Base-by-base conservation (phyloP, 2,797 vertebrate species). In the Apogon talboti region DNA sequence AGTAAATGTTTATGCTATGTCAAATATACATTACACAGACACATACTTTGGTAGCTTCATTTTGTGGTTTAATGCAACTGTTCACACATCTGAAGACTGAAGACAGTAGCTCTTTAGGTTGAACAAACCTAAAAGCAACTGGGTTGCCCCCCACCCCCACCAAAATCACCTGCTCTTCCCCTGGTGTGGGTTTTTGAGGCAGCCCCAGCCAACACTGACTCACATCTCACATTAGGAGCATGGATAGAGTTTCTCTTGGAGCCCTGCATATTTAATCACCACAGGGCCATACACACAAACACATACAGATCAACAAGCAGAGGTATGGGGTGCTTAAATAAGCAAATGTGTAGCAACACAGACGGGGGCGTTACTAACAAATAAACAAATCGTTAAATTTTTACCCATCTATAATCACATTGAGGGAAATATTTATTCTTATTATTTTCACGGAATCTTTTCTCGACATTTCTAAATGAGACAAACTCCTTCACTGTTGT, bases 261-360 rank as follows among this genome's bases (percentile, higher is more conserved):
- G 91, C 80, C 81, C 86, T 92, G 88, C 85, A 92, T 92, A 90
- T 92, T 92, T 92, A 90, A 92, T 91, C 86, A 89, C 82, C 78
- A 69, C 79, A 76, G 81, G 74, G 76, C 81, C 76, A 78, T 73
- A 57, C 80, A 82, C 79, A 74, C 71, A 79, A 15, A 76, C 71
- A 73, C 64, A 78, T 40, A 75, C 84, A 76, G 50, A 87, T 78
- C 83, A 82, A 87, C 87, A 88, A 79, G 69, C 77, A 62, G 75
- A 85, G 70, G 78, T 77, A 81, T 53, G 64, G 66, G 62, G 43
- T 44, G 14, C 43, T 69, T 76, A 64, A 75, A 74, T 60, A 76
- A 77, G 73, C 63, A 63, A 76, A 80, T 58, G 43, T 73, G 65
- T 47, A 59, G 69, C 76, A 71, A 72, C 51, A 83, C 48, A 28